Evolutionary conservation across 1,140 invertebrate genomes (phyloP), one percentile per base, ranked within the genome.

Genomic region (Bradynema listronoti): DNA sequence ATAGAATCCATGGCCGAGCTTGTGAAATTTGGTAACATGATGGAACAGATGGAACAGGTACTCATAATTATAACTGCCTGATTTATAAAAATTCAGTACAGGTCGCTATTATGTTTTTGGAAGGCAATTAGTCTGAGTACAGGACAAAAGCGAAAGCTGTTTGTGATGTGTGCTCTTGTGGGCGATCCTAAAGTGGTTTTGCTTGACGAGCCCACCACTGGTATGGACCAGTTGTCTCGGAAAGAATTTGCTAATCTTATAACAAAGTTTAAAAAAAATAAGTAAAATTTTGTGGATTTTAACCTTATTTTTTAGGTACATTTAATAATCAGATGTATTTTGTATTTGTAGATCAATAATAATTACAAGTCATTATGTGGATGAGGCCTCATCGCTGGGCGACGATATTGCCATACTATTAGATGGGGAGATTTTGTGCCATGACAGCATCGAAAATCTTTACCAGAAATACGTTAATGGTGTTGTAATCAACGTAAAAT

Each of bases 301-400:
- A 39, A 39, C 14, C 19, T 19, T 14, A 39, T 14, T 19, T n/a
- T n/a, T n/a, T n/a, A n/a, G n/a, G n/a, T n/a, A n/a, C n/a, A n/a
- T n/a, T n/a, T n/a, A n/a, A n/a, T 39, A 39, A 39, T 19, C 14
- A 39, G n/a, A 19, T 19, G n/a, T n/a, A n/a, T n/a, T n/a, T n/a
- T n/a, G n/a, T n/a, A n/a, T 39, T 39, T 39, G n/a, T 19, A 53
- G 51, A 55, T 47, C 54, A 7, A 56, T 56, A 57, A 9, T 96
- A 2, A 83, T 96, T 0, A 92, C 90, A 1, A 96, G 91, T 0
- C 92, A 97, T 79, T 93, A 90, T 79, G 93, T 96, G 90, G 92
- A 95, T 80, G 92, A 96, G 81, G 91, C 91, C 6, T 91, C 96
- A 80, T 84, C 88, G 19, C 82, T 96, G 0, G 90, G 89, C 0